Evolutionary conservation across 2,113 vertebrate genomes (phyloP).

Genomic region (Dinomys branickii): DNA sequence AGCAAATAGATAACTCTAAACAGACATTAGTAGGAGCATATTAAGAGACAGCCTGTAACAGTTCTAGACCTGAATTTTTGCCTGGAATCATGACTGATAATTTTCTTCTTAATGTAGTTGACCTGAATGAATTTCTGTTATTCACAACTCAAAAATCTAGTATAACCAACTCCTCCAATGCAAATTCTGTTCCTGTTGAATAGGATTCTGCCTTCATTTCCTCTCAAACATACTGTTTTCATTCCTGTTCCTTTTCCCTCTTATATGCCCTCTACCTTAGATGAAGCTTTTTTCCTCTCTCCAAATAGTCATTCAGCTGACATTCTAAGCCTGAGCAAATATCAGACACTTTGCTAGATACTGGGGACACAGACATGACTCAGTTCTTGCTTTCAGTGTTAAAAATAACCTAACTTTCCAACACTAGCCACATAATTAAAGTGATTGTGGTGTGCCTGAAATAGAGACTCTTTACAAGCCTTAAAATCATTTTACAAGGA

Average conservation of each 20-base stretch:
- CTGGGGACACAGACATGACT: neutral
- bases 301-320: neutral
- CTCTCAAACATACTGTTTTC: neutral
- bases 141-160: neutral
- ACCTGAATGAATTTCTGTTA: neutral
- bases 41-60: neutral
- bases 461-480: neutral
- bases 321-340: neutral
- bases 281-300: neutral
- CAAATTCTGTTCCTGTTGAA: neutral
- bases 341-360: neutral
- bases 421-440: neutral
- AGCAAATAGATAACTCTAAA: neutral
- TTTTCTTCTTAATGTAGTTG: neutral
- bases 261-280: neutral
- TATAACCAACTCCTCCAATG: neutral
- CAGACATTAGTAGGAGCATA: neutral
- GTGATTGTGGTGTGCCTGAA: neutral
- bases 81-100: neutral
- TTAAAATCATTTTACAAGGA: neutral
- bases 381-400: conserved; percentile 3
- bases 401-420: conserved; percentile 12
- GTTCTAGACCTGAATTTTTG: neutral
- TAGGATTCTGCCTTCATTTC: neutral
- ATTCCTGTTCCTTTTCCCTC: neutral